Percentiles rank a stretch among this genome's conserved stretches.
These are phyloP conservation scores for Lasioglossum morio DNA, from an alignment of 2,888 invertebrate species.

Conservation along the genomic window DNA sequence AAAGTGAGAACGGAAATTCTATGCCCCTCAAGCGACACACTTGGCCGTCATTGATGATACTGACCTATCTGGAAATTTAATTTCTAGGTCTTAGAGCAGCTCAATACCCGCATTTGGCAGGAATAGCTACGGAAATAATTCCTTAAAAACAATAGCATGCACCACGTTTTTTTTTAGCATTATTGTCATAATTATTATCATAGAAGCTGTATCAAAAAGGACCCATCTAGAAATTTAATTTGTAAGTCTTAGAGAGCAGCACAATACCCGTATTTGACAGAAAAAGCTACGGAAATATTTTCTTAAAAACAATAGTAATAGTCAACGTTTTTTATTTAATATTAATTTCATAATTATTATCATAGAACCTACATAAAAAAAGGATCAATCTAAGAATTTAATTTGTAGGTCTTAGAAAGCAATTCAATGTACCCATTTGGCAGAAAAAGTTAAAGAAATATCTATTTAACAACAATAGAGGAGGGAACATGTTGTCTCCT, in stretches of 20 bases:
- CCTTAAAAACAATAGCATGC: not conserved
- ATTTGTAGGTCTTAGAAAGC: not conserved
- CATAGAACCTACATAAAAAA: too few relatives aligned
- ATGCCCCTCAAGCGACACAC: conserved; percentile 16
- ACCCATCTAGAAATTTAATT: too few relatives aligned
- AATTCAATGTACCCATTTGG: not conserved
- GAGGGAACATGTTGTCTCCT: too few relatives aligned
- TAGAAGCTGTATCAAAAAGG: too few relatives aligned
- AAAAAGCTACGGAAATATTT: not conserved
- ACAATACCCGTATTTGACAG: not conserved
- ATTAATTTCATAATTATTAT: too few relatives aligned
- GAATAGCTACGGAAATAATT: not conserved
- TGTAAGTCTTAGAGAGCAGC: not conserved
- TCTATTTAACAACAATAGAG: too few relatives aligned
- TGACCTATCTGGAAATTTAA: not conserved
- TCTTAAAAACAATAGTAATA: too few relatives aligned
- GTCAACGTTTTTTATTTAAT: too few relatives aligned
- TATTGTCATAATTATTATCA: not conserved
- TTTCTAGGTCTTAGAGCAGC: not conserved
- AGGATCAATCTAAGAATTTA: too few relatives aligned
- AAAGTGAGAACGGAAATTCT: conserved; percentile 1
- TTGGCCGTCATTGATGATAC: conserved; percentile 1
- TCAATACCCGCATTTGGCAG: not conserved
- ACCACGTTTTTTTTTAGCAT: not conserved
- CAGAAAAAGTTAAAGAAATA: not conserved